Percentiles rank a stretch among this genome's conserved stretches.
phyloP scores from a whole-genome alignment of 2,113 vertebrate genomes.

The Paedocypris sp. region DNA sequence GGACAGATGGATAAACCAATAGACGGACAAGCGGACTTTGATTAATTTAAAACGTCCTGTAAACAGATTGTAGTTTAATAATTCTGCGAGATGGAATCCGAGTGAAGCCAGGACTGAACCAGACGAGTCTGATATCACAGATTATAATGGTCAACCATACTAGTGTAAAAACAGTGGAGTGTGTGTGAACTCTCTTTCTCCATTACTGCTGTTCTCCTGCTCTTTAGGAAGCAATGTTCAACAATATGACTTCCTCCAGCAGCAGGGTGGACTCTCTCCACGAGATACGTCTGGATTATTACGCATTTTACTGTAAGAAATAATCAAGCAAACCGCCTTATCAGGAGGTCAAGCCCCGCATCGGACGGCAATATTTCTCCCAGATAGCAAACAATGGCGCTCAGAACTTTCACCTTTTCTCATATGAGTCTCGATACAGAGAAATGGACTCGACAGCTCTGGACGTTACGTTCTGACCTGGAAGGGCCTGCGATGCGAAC shows the following conservation, averaged over 20 bases:
- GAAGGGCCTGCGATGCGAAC: too few species aligned
- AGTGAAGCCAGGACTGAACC: too few species aligned
- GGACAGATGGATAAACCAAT: too few species aligned
- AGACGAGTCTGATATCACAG: too few species aligned
- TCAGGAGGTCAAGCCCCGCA: neutral
- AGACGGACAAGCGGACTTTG: too few species aligned
- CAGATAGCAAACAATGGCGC: constrained; percentile 1
- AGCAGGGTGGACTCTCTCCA: constrained; percentile 18
- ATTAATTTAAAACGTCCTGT: too few species aligned
- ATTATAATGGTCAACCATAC: too few species aligned
- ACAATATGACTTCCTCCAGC: constrained; percentile 45
- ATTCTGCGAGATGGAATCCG: too few species aligned
- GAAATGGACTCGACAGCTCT: neutral
- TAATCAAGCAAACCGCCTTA: neutral
- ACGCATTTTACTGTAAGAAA: neutral
- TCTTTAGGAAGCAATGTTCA: constrained; percentile 45
- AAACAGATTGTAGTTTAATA: too few species aligned
- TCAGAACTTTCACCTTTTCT: constrained; percentile 11
- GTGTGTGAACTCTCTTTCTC: neutral
- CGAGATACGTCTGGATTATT: neutral
- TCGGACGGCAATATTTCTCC: neutral
- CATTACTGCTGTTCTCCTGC: constrained; percentile 19
- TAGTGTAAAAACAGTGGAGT: too few species aligned
- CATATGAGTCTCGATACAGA: neutral
- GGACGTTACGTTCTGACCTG: neutral